phyloP scores from a whole-genome alignment of 2,797 vertebrate species.

The Danio tinwini region DNA sequence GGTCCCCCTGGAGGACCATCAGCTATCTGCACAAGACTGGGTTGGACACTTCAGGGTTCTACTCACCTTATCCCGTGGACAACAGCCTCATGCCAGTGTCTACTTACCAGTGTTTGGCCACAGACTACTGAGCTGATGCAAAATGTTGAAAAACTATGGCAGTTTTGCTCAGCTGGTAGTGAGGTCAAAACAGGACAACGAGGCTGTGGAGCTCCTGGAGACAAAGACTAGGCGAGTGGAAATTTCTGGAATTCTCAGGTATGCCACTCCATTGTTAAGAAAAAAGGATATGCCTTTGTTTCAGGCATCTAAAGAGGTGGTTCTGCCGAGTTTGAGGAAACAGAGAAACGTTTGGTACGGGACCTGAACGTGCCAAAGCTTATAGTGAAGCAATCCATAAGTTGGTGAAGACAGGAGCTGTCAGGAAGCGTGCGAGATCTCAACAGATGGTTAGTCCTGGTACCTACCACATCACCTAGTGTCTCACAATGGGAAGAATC shows the following conservation, averaged over 20 bases:
- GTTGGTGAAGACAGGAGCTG: not conserved
- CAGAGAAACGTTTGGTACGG: not conserved
- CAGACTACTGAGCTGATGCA: not conserved
- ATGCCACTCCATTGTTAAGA: not conserved
- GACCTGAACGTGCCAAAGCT: not conserved
- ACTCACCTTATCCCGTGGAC: not conserved
- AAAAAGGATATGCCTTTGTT: not conserved
- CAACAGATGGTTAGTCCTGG: not conserved
- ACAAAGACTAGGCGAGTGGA: not conserved
- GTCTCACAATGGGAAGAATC: not conserved
- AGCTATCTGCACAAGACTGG: not conserved
- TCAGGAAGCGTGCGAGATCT: not conserved
- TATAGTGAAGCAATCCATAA: not conserved
- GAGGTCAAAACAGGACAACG: not conserved
- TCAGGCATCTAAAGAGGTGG: conserved; percentile 22
- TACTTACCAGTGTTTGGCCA: not conserved
- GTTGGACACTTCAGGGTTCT: conserved; percentile 21
- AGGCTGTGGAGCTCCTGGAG: not conserved
- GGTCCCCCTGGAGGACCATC: conserved; percentile 1
- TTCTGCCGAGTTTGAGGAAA: not conserved
- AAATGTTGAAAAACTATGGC: conserved; percentile 18
- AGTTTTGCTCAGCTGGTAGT: not conserved
- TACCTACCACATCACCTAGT: conserved; percentile 30
- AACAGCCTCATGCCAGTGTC: not conserved
- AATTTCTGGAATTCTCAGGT: not conserved